A percentile compares a stretch with the other conserved stretches of the same genome.
Conservation (phyloP, 1,140 invertebrate species). For the Drosophila sp. region DNA sequence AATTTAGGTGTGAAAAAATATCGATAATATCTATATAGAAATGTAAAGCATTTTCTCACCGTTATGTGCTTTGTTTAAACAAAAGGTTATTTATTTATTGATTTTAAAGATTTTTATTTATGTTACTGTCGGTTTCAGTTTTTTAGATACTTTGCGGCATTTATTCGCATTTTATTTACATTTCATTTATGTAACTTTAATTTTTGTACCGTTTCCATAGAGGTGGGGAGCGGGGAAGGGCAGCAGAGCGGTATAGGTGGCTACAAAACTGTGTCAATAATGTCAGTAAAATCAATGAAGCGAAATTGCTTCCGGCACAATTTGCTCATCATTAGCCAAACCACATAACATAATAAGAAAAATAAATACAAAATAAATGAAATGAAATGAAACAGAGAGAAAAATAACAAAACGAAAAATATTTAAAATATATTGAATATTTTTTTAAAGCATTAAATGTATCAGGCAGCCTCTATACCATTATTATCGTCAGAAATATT, state of each 20-base stretch:
- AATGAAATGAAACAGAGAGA: slow-evolving; percentile 16
- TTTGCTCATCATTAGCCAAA: slow-evolving; percentile 78
- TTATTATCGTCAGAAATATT: slow-evolving; percentile 12
- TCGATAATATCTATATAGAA: slow-evolving; percentile 27
- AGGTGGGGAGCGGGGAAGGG: not conserved
- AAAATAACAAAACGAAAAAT: slow-evolving; percentile 28
- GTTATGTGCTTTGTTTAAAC: slow-evolving; percentile 62
- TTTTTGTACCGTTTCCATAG: slow-evolving; percentile 7
- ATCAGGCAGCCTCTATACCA: slow-evolving; percentile 19
- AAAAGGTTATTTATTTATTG: slow-evolving; percentile 60
- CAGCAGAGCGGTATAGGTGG: not conserved
- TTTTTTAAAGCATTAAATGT: slow-evolving; percentile 30
- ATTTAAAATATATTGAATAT: slow-evolving; percentile 31
- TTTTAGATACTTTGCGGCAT: slow-evolving; percentile 33
- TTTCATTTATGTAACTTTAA: slow-evolving; percentile 67
- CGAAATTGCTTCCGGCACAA: slow-evolving; percentile 72
- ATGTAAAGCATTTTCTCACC: slow-evolving; percentile 49
- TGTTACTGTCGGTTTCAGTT: slow-evolving; percentile 49
- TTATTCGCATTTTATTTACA: slow-evolving; percentile 45
- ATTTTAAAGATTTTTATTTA: slow-evolving; percentile 34
- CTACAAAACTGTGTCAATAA: slow-evolving; percentile 76
- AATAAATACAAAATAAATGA: slow-evolving; percentile 25
- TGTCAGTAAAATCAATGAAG: slow-evolving; percentile 62
- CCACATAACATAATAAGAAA: slow-evolving; percentile 44
- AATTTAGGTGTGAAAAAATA: not conserved